phyloP scores from a whole-genome alignment of 2,113 vertebrate genomes.

The Martes martes region DNA sequence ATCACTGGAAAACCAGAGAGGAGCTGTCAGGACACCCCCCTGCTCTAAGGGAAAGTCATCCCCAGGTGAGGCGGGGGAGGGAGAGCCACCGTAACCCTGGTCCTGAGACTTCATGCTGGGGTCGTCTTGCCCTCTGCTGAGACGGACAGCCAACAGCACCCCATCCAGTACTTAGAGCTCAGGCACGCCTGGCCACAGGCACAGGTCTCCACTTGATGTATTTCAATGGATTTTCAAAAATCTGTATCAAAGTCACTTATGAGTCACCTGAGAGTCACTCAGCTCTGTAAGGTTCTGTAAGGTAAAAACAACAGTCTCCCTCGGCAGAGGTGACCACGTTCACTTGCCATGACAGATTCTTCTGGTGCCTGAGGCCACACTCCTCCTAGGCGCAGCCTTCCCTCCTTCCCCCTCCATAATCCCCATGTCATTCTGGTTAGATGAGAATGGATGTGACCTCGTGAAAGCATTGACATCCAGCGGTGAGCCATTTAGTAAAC shows the following conservation, averaged over 20 bases:
- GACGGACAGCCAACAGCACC: accelerated
- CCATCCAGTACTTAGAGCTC: accelerated
- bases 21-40: background rate
- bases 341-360: background rate
- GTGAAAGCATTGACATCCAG: background rate
- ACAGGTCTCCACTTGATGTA: background rate
- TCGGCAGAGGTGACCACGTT: background rate
- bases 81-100: background rate
- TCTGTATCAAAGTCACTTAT: background rate
- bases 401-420: accelerated
- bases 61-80: accelerated
- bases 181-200: background rate
- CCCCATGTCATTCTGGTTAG: background rate
- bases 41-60: background rate
- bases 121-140: background rate
- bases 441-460: background rate
- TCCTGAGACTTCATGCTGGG: background rate
- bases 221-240: background rate
- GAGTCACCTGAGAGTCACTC: background rate
- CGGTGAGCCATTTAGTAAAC: background rate
- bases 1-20: background rate
- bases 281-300: background rate
- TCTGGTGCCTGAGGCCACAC: background rate
- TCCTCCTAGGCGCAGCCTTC: background rate
- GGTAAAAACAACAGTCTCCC: background rate